These are phyloP conservation scores for Xylota sylvarum DNA, from an alignment of 2,888 invertebrate species.

Conservation along the genomic window DNA sequence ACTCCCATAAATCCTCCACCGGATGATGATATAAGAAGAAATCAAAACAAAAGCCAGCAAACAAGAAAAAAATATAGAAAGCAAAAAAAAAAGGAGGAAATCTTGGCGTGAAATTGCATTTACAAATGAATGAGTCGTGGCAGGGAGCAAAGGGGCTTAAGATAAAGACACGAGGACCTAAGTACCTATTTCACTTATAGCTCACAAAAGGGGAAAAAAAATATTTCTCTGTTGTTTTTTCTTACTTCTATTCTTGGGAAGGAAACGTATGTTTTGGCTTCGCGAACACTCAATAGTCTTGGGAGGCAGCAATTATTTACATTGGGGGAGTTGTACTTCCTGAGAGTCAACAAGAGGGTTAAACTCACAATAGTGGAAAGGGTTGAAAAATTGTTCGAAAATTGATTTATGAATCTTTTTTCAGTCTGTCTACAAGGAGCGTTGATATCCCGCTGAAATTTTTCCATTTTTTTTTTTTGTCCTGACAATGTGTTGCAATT, in stretches of 20 bases:
- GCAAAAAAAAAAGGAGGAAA: slow-evolving; percentile 78
- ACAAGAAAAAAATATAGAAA: slow-evolving; percentile 25
- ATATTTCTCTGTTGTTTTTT: slow-evolving; percentile 71
- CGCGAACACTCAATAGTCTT: slow-evolving; percentile 74
- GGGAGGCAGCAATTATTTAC: slow-evolving; percentile 79
- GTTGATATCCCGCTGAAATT: slow-evolving; percentile 64
- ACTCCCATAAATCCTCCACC: slow-evolving; percentile 75
- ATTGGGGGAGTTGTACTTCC: slow-evolving; percentile 78
- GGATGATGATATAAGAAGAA: slow-evolving; percentile 76
- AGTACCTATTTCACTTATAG: slow-evolving; percentile 78
- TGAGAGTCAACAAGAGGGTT: slow-evolving; percentile 71
- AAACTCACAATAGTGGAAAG: slow-evolving; percentile 29
- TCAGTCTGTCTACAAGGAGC: slow-evolving; percentile 41
- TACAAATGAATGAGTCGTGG: slow-evolving; percentile 75
- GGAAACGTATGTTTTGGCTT: slow-evolving; percentile 77
- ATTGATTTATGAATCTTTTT: slow-evolving; percentile 73
- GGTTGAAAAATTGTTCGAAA: slow-evolving; percentile 72
- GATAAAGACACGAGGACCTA: slow-evolving; percentile 74
- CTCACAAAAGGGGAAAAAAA: slow-evolving; percentile 62
- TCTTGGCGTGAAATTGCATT: slow-evolving; percentile 84
- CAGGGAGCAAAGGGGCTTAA: slow-evolving; percentile 59
- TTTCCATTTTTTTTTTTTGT: slow-evolving; percentile 4
- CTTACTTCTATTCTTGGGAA: slow-evolving; percentile 28
- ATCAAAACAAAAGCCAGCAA: slow-evolving; percentile 74
- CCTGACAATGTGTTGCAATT: slow-evolving; percentile 67